phyloP scores from a whole-genome alignment of 2,113 vertebrate species.

The Lipotes vexillifer region DNA sequence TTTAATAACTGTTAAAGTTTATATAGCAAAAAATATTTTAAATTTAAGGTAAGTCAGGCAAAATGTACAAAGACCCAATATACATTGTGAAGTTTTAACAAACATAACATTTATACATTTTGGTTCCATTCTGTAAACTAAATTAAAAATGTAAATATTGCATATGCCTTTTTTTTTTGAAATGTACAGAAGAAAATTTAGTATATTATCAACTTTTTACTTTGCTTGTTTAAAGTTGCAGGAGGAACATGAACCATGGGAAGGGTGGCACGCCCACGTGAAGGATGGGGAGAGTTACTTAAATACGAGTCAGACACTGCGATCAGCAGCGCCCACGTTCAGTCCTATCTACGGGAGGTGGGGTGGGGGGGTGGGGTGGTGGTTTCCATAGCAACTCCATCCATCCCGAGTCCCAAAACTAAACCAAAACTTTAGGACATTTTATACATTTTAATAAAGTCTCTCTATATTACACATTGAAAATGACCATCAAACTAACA shows the following conservation, averaged over 20 bases:
- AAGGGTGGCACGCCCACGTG: constrained; percentile 78
- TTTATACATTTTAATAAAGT: constrained; percentile 75
- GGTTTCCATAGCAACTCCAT: constrained; percentile 74
- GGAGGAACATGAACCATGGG: constrained; percentile 82
- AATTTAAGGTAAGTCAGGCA: constrained; percentile 90
- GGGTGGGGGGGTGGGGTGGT: constrained; percentile 40
- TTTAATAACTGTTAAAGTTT: constrained; percentile 90
- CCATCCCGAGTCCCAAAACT: constrained; percentile 39
- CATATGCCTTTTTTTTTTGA: constrained; percentile 94
- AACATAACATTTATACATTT: constrained; percentile 97
- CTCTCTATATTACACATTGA: constrained; percentile 72
- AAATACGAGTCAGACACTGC: constrained; percentile 71
- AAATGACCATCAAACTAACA: constrained; percentile 74
- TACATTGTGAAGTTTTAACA: constrained; percentile 89
- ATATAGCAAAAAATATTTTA: constrained; percentile 92
- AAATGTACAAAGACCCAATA: constrained; percentile 92
- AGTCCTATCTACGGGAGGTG: constrained; percentile 78
- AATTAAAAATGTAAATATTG: constrained; percentile 97
- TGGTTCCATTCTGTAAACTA: constrained; percentile 99
- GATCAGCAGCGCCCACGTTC: constrained; percentile 85
- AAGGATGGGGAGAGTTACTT: constrained; percentile 73
- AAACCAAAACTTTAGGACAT: constrained; percentile 59
- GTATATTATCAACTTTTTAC: constrained; percentile 78
- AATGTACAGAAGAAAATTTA: constrained; percentile 88
- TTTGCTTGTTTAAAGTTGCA: constrained; percentile 77